Evolutionary conservation across 2,888 invertebrate genomes (phyloP), one percentile per base, ranked within the genome.

Genomic region (Morpho helenor): DNA sequence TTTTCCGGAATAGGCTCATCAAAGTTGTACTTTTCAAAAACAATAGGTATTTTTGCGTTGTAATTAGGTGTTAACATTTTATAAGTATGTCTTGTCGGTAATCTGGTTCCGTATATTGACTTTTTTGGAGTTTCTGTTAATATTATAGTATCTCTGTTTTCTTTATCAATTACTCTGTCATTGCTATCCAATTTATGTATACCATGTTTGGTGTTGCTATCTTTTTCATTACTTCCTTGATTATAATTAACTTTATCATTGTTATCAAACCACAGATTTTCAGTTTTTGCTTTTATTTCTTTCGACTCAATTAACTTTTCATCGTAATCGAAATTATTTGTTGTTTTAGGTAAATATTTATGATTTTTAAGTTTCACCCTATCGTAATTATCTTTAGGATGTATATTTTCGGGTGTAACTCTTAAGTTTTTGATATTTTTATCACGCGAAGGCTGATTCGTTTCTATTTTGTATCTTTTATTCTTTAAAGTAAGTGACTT

Each of bases 11-110:
- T 59, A 0, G 84, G 82, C 58, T 86, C 86, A 40, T 80, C 64
- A n/a, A 85, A 84, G 51, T 83, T 74, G 49, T 84, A 86, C 60
- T 72, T 77, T 10, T 84, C 82, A 0, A 76, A 80, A 0, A 79
- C 63, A 2, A 69, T 71, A 0, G 82, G 80, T 3, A 80, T 31
- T 23, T 75, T 77, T 0, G 66, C 74, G 8, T 72, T 71, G 59
- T 82, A 84, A 63, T 80, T 78, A 0, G 84, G 83, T 40, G 77
- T 79, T 2, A 69, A 73, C 48, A 80, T 67, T 51, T 71, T 80
- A 50, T 70, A 80, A 1, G 58, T 65, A 10, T 73, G 65, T 40
- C 74, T 72, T 0, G 74, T 81, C 0, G 79, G 82, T 41, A 77
- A 77, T 53, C 70, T 74, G 0, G 82, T 82, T 0, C 69, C 72